Base-by-base conservation (phyloP, 2,888 invertebrate genomes). In the Luperina testacea region DNA sequence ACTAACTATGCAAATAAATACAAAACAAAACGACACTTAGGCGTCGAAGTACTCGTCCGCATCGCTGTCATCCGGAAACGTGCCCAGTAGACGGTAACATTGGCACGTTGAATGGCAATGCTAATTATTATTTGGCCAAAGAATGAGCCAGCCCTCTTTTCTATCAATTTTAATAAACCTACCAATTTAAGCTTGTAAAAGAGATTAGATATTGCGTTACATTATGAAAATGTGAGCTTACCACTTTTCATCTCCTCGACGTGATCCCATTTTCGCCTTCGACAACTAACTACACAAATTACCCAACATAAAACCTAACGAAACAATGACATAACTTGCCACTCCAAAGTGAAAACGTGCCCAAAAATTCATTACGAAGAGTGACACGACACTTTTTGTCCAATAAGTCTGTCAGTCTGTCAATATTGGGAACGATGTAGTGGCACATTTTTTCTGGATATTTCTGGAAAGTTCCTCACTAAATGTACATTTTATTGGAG, bases 341-440 rank as follows among this genome's bases (percentile, higher is more conserved):
- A 75, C 77, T 74, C 63, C 68, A 69, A 81, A 81, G 77, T 67
- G 73, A 82, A 75, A 83, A 80, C 72, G 82, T 81, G 72, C 32
- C 80, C 74, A 69, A 78, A 88, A 86, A 83, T 88, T 88, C 84
- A 88, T 88, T 87, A 84, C 63, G 27, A 69, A 74, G 68, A 70
- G 69, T 88, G 88, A 88, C 75, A 20, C 11, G 68, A 79, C 83
- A 84, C n/a, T 87, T 87, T 82, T 83, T 68, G 77, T 76, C 75
- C 73, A 76, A 85, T 82, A 83, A 77, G 73, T 72, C 76, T 80
- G 84, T 75, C 82, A 83, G 73, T 72, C 76, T 80, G 84, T 76
- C 82, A 83, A 83, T 84, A 82, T 84, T 13, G 45, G 45, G 67
- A 64, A 72, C 70, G 65, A 45, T 64, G 73, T 79, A 38, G 72